Percentiles rank a stretch among this genome's conserved stretches.
Conservation (phyloP, 2,797 vertebrate genomes). For the Acrossocheilus wenchowensis region DNA sequence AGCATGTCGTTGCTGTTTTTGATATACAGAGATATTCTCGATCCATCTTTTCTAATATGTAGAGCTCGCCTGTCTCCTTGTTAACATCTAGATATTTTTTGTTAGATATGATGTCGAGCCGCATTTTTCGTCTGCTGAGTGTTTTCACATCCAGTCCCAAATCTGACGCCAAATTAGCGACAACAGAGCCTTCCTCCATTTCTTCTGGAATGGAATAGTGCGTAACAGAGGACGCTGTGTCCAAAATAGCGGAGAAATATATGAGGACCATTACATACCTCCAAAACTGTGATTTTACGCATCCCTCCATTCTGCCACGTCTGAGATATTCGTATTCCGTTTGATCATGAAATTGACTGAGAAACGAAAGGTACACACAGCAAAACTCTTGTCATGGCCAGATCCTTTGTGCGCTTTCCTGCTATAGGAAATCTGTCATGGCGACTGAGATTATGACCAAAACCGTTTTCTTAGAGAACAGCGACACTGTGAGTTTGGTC, state of each 20-base stretch:
- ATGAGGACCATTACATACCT: too few relatives aligned
- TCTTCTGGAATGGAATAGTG: constrained; percentile 75
- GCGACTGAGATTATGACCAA: background rate
- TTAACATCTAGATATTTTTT: constrained; percentile 70
- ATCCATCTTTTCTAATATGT: constrained; percentile 75
- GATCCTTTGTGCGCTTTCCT: constrained; percentile 12
- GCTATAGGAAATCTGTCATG: constrained; percentile 6
- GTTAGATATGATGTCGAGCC: constrained; percentile 68
- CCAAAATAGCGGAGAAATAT: background rate
- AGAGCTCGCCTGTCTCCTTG: constrained; percentile 66
- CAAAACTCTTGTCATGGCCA: background rate
- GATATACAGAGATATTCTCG: constrained; percentile 54
- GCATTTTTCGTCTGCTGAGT: constrained; percentile 63
- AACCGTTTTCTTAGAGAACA: constrained; percentile 52
- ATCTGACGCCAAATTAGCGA: constrained; percentile 75
- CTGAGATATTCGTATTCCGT: background rate
- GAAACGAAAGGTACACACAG: accelerated
- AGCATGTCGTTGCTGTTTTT: constrained; percentile 58
- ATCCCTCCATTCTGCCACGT: too few relatives aligned
- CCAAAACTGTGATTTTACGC: too few relatives aligned
- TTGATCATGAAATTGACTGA: background rate
- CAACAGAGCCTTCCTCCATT: constrained; percentile 69
- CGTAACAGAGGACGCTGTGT: constrained; percentile 39
- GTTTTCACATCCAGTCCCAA: constrained; percentile 68
- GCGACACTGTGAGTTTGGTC: constrained; percentile 54